Conservation (phyloP, 2,113 vertebrate genomes). For the Mustelus asterias region DNA sequence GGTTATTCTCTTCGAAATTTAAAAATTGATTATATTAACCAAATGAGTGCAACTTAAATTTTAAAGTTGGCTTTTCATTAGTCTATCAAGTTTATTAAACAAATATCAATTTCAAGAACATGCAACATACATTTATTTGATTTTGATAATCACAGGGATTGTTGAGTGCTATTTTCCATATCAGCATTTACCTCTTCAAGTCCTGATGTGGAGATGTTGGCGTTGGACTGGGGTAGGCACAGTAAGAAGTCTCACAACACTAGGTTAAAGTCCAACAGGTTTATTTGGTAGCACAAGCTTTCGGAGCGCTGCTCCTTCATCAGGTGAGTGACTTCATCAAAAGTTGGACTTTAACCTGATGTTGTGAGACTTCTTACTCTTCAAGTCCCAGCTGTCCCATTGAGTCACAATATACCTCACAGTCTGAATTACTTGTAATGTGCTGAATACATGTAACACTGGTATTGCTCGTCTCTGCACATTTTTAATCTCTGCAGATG, state of each 20-base stretch:
- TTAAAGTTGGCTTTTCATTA: background rate
- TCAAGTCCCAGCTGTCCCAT: slow-evolving; percentile 80
- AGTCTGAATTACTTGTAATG: slow-evolving; percentile 90
- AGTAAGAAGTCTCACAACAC: no score
- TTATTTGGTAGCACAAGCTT: no score
- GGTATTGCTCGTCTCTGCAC: background rate
- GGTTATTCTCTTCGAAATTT: background rate
- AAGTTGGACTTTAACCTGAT: no score
- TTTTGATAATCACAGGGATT: background rate
- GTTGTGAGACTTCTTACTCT: no score
- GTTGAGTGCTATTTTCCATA: background rate
- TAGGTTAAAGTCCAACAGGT: no score
- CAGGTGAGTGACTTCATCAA: no score
- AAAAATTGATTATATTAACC: background rate
- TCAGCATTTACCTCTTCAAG: slow-evolving; percentile 75
- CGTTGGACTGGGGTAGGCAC: no score
- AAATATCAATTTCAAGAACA: background rate
- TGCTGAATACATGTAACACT: slow-evolving; percentile 52
- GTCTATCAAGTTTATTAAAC: background rate
- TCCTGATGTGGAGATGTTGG: background rate
- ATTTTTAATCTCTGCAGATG: background rate
- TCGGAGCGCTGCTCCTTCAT: no score
- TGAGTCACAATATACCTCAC: slow-evolving; percentile 95
- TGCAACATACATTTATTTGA: background rate
- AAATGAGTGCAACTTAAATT: background rate